Conservation (phyloP, 1,140 invertebrate genomes). For the Conus betulinus region DNA sequence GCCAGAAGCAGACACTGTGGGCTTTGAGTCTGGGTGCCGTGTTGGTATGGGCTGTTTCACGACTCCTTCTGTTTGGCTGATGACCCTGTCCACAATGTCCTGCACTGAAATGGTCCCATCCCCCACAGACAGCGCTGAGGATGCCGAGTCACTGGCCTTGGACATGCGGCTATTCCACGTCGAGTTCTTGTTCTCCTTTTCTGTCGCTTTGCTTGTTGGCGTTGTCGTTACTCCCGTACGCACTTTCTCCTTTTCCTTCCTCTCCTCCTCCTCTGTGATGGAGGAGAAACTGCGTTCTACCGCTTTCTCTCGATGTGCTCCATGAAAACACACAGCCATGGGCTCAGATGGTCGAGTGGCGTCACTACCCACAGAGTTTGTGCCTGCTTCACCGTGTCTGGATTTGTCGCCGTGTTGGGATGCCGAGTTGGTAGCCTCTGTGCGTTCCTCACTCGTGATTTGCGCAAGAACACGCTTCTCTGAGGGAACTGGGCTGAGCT, state of each 20-base stretch:
- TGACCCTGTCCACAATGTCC: slow-evolving; percentile 54
- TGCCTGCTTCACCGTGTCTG: no score
- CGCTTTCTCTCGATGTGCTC: slow-evolving; percentile 67
- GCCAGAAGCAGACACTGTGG: slow-evolving; percentile 13
- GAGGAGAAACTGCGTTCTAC: slow-evolving; percentile 60
- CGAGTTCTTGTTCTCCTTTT: neutral
- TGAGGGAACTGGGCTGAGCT: neutral
- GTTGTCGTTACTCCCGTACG: neutral
- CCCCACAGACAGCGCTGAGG: neutral
- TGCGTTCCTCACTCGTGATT: slow-evolving; percentile 5
- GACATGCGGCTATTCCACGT: neutral
- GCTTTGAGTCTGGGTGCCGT: slow-evolving; percentile 18
- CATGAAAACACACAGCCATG: slow-evolving; percentile 58
- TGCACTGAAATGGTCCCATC: slow-evolving; percentile 53
- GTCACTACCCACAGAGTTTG: neutral
- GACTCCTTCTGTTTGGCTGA: slow-evolving; percentile 52
- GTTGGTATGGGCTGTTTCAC: slow-evolving; percentile 39
- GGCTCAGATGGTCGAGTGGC: slow-evolving; percentile 10
- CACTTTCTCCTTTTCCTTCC: slow-evolving; percentile 24
- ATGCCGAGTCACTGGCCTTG: neutral
- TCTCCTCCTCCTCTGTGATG: slow-evolving; percentile 47
- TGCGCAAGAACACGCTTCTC: slow-evolving; percentile 16
- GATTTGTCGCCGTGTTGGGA: neutral
- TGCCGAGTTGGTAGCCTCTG: slow-evolving; percentile 17
- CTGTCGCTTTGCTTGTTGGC: neutral